These are phyloP conservation scores for Amiota mariae DNA, from an alignment of 2,888 invertebrate species.

Conservation along the genomic window DNA sequence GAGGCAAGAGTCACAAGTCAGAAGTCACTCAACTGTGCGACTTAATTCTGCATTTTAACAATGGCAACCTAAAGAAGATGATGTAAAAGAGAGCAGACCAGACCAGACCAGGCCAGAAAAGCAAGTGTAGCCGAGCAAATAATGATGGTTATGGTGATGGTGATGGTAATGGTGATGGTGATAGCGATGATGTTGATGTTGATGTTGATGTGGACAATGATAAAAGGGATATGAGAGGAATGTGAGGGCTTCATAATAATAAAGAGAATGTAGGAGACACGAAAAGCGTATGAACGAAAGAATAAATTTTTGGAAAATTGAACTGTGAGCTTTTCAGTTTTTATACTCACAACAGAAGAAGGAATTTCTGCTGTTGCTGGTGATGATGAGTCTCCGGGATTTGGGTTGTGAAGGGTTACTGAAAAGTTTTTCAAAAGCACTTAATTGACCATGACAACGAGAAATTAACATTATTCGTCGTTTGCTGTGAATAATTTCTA, in stretches of 20 bases:
- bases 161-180: neutral
- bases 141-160: conserved; percentile 27
- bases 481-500: neutral
- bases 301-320: conserved; percentile 61
- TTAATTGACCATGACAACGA: conserved; percentile 65
- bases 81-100: neutral
- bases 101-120: neutral
- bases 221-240: conserved; percentile 19
- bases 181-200: neutral
- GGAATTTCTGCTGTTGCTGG: conserved; percentile 14
- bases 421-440: conserved; percentile 41
- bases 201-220: conserved; percentile 2
- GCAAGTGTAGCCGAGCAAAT: conserved; percentile 34
- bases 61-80: conserved; percentile 38
- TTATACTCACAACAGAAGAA: conserved; percentile 17
- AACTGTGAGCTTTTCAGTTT: conserved; percentile 52
- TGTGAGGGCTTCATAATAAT: conserved; percentile 19
- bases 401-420: neutral
- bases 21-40: conserved; percentile 57
- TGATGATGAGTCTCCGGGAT: conserved; percentile 25
- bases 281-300: conserved; percentile 43
- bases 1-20: conserved; percentile 18
- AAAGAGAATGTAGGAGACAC: conserved; percentile 37
- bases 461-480: conserved; percentile 58
- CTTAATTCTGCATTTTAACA: conserved; percentile 58